Evolutionary conservation across 2,113 vertebrate species (phyloP), one percentile per base, ranked within the genome.

Genomic region (Oceanites oceanicus): DNA sequence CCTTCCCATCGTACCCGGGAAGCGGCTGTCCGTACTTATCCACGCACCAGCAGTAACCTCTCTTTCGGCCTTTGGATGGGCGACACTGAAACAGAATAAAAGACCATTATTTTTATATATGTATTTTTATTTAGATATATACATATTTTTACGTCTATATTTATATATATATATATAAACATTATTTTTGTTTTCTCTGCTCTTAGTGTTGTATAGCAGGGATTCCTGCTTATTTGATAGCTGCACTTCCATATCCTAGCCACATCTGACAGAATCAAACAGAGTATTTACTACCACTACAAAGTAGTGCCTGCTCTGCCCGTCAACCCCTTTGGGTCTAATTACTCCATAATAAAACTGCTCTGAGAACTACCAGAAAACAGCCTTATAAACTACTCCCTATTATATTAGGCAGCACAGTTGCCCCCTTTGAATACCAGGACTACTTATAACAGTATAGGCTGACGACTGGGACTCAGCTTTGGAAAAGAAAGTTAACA

Each of bases 11-110:
- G 25, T 98, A 98, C 21, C 98, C 98, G 2, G 99, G 99, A 88
- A 99, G 97, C 1, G 98, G 98, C 95, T 99, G 99, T 47, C 99
- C 99, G 0, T 99, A 99, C 96, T 99, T 99, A 97, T 99, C 99
- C 97, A 99, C 99, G 0, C 99, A 99, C 99, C 99, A 99, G 98
- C 99, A 99, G 97, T 98, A 98, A 84, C 99, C 99, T 84, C 99
- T 98, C 96, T 99, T 99, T 91, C 98, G 98, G 96, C 99, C 99
- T 97, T 99, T 99, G 94, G 99, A 99, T 6, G 99, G 99, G 92
- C 99, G 99, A 91, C 99, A 99, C 99, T 99, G 97, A 9, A 95
- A 86, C 32, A 97, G 63, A 97, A 53, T 3, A 56, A 7, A 84
- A 63, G 42, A 67, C 6, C 5, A 38, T 38, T 38, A 38, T 38